Conservation (phyloP, 2,888 invertebrate genomes). For the Neoitamus cyanurus region DNA sequence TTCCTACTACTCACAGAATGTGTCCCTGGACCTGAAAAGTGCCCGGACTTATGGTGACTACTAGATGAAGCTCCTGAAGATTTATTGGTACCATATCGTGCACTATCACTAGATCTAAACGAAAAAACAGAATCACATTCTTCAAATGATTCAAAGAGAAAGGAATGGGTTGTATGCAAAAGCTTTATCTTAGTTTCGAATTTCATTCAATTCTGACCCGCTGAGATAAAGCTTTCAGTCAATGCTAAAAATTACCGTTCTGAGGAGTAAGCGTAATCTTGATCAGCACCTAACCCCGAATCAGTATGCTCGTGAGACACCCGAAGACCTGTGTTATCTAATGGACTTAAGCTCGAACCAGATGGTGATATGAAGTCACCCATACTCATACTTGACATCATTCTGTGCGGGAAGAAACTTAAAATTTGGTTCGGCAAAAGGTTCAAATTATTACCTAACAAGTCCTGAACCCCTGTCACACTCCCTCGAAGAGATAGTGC, state of each 20-base stretch:
- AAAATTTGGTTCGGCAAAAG: not conserved
- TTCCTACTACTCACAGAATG: slow-evolving; percentile 56
- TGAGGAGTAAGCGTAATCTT: slow-evolving; percentile 78
- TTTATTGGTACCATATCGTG: slow-evolving; percentile 69
- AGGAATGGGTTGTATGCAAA: not conserved
- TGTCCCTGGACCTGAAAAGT: slow-evolving; percentile 56
- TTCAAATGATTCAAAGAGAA: not conserved
- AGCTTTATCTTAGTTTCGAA: not conserved
- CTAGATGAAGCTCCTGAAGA: slow-evolving; percentile 66
- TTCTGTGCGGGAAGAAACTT: slow-evolving; percentile 56
- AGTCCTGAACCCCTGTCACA: slow-evolving; percentile 68
- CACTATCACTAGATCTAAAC: slow-evolving; percentile 70
- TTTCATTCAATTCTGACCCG: too few relatives aligned
- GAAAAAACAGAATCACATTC: not conserved
- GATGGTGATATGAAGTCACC: slow-evolving; percentile 66
- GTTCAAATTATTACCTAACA: slow-evolving; percentile 61
- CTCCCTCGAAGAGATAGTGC: slow-evolving; percentile 71
- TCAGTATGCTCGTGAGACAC: slow-evolving; percentile 82
- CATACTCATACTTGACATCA: slow-evolving; percentile 68
- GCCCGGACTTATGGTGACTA: slow-evolving; percentile 64
- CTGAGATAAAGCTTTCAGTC: too few relatives aligned
- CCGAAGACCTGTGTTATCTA: slow-evolving; percentile 67
- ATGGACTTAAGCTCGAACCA: slow-evolving; percentile 64
- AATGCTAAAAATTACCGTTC: slow-evolving; percentile 71
- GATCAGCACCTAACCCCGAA: slow-evolving; percentile 80